Evolutionary conservation across 2,113 vertebrate genomes (phyloP).

Genomic region (Ascaphus truei): DNA sequence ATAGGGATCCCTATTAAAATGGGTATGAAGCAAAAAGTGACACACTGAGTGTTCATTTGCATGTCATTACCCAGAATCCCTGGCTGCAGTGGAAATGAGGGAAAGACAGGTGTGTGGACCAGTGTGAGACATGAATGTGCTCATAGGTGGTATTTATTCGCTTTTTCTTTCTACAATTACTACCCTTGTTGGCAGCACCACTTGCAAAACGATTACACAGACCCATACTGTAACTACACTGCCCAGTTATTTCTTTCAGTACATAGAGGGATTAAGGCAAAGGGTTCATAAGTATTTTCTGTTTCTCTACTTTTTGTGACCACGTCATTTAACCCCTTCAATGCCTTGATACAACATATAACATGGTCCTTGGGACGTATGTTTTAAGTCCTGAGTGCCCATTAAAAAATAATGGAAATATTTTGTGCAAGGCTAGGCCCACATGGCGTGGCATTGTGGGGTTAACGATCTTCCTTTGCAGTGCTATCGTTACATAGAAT

Average conservation of each 20-base stretch:
- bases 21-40: no score
- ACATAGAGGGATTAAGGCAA: slow-evolving; percentile 96
- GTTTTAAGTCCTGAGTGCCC: slow-evolving; percentile 64
- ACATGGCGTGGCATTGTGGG: slow-evolving; percentile 61
- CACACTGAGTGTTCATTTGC: no score
- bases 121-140: no score
- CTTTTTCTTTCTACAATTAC: neutral
- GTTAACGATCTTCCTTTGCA: slow-evolving; percentile 54
- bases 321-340: slow-evolving; percentile 46
- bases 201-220: neutral
- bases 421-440: slow-evolving; percentile 64
- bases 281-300: slow-evolving; percentile 60
- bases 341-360: slow-evolving; percentile 56
- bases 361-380: slow-evolving; percentile 51
- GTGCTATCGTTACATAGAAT: slow-evolving; percentile 51
- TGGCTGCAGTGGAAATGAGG: no score
- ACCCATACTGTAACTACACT: slow-evolving; percentile 17
- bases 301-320: slow-evolving; percentile 44
- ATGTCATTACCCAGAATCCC: no score
- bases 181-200: slow-evolving; percentile 1
- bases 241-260: slow-evolving; percentile 60
- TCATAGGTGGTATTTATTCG: no score
- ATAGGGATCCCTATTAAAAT: no score
- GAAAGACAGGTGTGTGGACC: no score
- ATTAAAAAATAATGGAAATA: slow-evolving; percentile 51